Evolutionary conservation across 2,888 invertebrate genomes (phyloP), one percentile per base, ranked within the genome.

Genomic region (Bellardia bayeri): DNA sequence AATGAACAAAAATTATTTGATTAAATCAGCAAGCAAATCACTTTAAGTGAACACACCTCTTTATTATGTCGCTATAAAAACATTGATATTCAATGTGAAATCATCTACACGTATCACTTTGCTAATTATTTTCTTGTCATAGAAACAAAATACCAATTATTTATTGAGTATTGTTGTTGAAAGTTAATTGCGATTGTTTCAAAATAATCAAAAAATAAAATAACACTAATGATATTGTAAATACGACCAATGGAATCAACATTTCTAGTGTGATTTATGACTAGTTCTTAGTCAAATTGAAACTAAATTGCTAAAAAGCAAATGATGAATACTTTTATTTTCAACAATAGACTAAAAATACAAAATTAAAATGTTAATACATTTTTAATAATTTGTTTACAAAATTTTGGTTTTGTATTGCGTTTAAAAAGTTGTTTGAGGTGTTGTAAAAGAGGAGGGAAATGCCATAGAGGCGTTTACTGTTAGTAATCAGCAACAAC

Each of bases 141-240:
- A n/a, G 1, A 81, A n/a, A 14, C 40, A 16, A 16, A 64, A 45
- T 45, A 45, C 13, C 64, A 89, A 85, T 58, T 61, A 33, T 51
- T 71, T 76, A 76, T 76, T 76, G 40, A 69, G 7, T 69, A 63
- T 49, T 75, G 4, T 82, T 75, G 37, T 61, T 68, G 23, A 4
- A 5, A 30, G 90, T 90, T 89, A 71, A 54, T 90, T 87, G 78
- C 89, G 91, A 89, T 83, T 90, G 89, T 84, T 89, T 90, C 85
- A 81, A 89, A 71, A 88, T 88, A 61, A 92, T 78, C 68, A 91
- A 89, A 14, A 91, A 89, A 92, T 91, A 91, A 92, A 92, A 92
- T 63, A 90, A 74, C 74, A 92, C 89, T 86, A 91, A 89, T 76
- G 92, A 91, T 86, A 91, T 87, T 86, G 89, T 86, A 89, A 92